Percentiles rank a stretch among this genome's conserved stretches.
Evolutionary conservation across 1,140 invertebrate genomes (phyloP).

Genomic region (Aethina tumida): DNA sequence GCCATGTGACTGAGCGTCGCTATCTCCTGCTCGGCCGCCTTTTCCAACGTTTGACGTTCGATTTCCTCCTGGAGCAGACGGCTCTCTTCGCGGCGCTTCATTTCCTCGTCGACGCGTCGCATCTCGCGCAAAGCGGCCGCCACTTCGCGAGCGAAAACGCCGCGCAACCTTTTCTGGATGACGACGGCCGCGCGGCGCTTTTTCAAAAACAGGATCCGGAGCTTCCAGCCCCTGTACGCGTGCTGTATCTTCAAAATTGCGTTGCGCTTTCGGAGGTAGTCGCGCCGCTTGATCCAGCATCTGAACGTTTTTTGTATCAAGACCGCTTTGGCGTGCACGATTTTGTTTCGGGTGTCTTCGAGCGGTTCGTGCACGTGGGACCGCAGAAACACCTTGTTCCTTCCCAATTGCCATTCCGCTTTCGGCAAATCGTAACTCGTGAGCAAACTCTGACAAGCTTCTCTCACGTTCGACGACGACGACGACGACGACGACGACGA

Average conservation of each 20-base stretch:
- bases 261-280: slow-evolving; percentile 55
- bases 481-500: slow-evolving; percentile 35
- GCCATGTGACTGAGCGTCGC: slow-evolving; percentile 65
- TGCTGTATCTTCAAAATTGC: slow-evolving; percentile 76
- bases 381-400: slow-evolving; percentile 81
- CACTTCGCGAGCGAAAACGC: slow-evolving; percentile 80
- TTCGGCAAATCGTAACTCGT: slow-evolving; percentile 48
- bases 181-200: slow-evolving; percentile 77
- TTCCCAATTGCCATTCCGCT: slow-evolving; percentile 86
- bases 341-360: slow-evolving; percentile 64
- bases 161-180: slow-evolving; percentile 80
- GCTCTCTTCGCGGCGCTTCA: slow-evolving; percentile 51
- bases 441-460: slow-evolving; percentile 40
- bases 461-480: slow-evolving; percentile 23
- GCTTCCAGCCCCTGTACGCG: slow-evolving; percentile 77
- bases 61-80: slow-evolving; percentile 33
- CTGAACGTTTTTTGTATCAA: slow-evolving; percentile 73
- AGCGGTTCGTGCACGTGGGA: slow-evolving; percentile 77
- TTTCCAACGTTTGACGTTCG: slow-evolving; percentile 41
- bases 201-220: slow-evolving; percentile 70
- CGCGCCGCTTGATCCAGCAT: slow-evolving; percentile 51
- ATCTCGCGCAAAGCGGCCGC: slow-evolving; percentile 79
- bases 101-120: slow-evolving; percentile 85
- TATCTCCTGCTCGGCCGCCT: slow-evolving; percentile 66
- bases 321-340: slow-evolving; percentile 61